These are phyloP conservation scores for Tetragnatha montana DNA, from an alignment of 2,888 invertebrate species.

Conservation along the genomic window DNA sequence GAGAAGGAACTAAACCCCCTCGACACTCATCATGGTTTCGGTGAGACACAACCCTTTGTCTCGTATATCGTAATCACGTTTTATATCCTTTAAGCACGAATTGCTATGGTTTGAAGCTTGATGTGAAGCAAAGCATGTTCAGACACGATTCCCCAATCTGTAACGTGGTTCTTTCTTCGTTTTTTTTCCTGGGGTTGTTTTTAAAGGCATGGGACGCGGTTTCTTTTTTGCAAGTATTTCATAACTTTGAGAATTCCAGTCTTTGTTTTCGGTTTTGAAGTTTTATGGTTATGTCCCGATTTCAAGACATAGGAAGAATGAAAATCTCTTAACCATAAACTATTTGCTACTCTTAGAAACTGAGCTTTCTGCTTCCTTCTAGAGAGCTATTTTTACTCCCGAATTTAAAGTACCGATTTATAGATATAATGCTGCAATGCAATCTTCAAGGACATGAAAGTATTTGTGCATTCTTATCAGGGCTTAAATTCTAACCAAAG, in stretches of 20 bases:
- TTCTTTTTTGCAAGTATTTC: conserved; percentile 26
- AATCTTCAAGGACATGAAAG: background rate
- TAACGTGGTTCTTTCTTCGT: conserved; percentile 24
- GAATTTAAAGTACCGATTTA: background rate
- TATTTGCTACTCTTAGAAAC: conserved; percentile 16
- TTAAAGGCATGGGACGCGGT: conserved; percentile 28
- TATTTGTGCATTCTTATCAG: too few species aligned
- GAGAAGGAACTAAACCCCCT: conserved; percentile 39
- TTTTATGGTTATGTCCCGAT: conserved; percentile 51
- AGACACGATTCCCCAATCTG: conserved; percentile 47
- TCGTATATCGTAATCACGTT: conserved; percentile 53
- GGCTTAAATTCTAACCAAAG: too few species aligned
- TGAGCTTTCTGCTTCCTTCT: conserved; percentile 1
- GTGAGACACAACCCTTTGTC: conserved; percentile 34
- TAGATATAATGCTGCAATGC: background rate
- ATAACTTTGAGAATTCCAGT: conserved; percentile 28
- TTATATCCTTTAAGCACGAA: conserved; percentile 56
- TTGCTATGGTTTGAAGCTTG: conserved; percentile 42
- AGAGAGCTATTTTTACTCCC: background rate
- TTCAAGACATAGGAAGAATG: conserved; percentile 23
- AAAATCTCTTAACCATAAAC: conserved; percentile 33
- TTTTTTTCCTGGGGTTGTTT: conserved; percentile 4
- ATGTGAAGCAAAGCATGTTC: conserved; percentile 36
- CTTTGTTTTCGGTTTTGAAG: conserved; percentile 18
- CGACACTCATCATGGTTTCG: conserved; percentile 52